phyloP scores from a whole-genome alignment of 2,797 vertebrate genomes.

The Halcyon smyrnensis region DNA sequence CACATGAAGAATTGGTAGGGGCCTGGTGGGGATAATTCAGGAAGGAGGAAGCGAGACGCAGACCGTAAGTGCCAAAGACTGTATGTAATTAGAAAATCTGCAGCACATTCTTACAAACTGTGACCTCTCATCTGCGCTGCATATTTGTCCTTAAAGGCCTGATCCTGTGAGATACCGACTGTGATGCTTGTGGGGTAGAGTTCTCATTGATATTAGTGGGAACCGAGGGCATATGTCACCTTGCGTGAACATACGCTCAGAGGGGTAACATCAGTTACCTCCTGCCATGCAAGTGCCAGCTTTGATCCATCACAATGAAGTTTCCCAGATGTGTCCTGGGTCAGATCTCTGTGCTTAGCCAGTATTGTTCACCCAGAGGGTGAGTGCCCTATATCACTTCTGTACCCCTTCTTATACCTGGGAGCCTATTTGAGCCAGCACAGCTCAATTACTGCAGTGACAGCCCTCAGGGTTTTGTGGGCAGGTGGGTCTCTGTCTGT shows the following conservation, averaged over 20 bases:
- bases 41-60: background rate
- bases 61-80: background rate
- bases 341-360: background rate
- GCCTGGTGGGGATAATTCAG: background rate
- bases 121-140: background rate
- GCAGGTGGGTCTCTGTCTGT: background rate
- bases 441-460: background rate
- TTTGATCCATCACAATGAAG: background rate
- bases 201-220: background rate
- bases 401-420: background rate
- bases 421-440: background rate
- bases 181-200: background rate
- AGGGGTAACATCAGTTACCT: background rate
- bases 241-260: background rate
- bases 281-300: background rate
- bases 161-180: background rate
- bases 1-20: background rate
- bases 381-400: background rate
- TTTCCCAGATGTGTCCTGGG: background rate
- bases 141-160: background rate
- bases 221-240: background rate
- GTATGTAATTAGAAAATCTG: background rate
- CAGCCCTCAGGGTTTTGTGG: background rate
- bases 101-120: background rate
- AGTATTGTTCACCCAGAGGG: background rate